These are phyloP conservation scores for Ephestia elutella DNA, from an alignment of 1,140 invertebrate genomes.

Conservation along the genomic window DNA sequence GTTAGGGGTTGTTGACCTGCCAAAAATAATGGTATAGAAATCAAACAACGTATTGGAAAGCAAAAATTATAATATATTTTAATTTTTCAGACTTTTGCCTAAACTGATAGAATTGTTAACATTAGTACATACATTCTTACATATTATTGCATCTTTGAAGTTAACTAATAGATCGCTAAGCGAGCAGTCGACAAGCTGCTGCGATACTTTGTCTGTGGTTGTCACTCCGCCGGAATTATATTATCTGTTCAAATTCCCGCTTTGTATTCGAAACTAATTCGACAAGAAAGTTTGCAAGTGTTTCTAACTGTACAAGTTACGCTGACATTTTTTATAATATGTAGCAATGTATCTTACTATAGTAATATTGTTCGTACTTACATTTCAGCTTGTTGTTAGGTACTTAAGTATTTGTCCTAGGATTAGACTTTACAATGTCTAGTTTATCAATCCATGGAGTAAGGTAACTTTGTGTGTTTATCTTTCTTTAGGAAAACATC, in stretches of 20 bases:
- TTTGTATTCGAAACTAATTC: no score
- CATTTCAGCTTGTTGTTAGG: no score
- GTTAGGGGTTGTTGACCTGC: no score
- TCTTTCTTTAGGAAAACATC: not conserved
- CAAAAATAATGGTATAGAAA: slow-evolving; percentile 12
- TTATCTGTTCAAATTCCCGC: not conserved
- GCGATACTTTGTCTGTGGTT: not conserved
- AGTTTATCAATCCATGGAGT: no score
- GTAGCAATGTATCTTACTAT: no score
- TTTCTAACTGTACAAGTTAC: no score
- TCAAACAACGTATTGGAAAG: slow-evolving; percentile 43
- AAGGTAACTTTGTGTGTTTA: no score
- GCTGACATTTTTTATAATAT: no score
- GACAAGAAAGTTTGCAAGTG: no score
- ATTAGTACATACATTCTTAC: slow-evolving; percentile 55
- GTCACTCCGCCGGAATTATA: not conserved
- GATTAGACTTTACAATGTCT: no score
- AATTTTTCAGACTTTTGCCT: slow-evolving; percentile 63
- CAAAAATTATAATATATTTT: slow-evolving; percentile 57
- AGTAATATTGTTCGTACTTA: no score
- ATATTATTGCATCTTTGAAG: slow-evolving; percentile 51
- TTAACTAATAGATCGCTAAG: slow-evolving; percentile 22
- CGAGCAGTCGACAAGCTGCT: not conserved
- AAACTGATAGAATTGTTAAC: slow-evolving; percentile 57
- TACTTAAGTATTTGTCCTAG: no score